A percentile compares a stretch with the other conserved stretches of the same genome.
These are phyloP conservation scores for Dermatemys mawii DNA, from an alignment of 2,113 vertebrate genomes.

Conservation along the genomic window DNA sequence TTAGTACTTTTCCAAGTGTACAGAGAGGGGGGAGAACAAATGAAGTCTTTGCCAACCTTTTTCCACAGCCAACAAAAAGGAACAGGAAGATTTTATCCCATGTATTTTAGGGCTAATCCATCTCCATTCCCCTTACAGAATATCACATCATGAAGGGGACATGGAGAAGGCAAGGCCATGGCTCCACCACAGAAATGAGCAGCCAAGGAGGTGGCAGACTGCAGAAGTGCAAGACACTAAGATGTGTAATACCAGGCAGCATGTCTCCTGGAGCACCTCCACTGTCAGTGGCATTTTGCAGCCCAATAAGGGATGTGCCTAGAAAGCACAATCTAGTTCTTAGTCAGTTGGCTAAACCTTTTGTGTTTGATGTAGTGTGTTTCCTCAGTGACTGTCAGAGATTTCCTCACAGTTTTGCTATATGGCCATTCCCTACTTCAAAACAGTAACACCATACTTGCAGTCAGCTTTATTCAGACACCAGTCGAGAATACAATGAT, in stretches of 20 bases:
- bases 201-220: background rate
- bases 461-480: background rate
- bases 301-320: background rate
- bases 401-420: background rate
- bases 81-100: background rate
- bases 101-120: background rate
- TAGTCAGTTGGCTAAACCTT: background rate
- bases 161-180: background rate
- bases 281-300: background rate
- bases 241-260: background rate
- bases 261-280: background rate
- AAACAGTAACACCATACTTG: fast-evolving
- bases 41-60: background rate
- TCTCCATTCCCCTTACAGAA: background rate
- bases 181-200: background rate
- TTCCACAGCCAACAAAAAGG: background rate
- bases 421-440: background rate
- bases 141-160: background rate
- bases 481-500: background rate
- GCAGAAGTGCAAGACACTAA: background rate
- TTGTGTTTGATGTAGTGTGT: background rate
- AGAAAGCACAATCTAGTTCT: background rate
- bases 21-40: background rate
- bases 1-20: background rate
- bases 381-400: background rate